Evolutionary conservation across 2,888 invertebrate species (phyloP), one percentile per base, ranked within the genome.

Genomic region (Nomada goodeniana): DNA sequence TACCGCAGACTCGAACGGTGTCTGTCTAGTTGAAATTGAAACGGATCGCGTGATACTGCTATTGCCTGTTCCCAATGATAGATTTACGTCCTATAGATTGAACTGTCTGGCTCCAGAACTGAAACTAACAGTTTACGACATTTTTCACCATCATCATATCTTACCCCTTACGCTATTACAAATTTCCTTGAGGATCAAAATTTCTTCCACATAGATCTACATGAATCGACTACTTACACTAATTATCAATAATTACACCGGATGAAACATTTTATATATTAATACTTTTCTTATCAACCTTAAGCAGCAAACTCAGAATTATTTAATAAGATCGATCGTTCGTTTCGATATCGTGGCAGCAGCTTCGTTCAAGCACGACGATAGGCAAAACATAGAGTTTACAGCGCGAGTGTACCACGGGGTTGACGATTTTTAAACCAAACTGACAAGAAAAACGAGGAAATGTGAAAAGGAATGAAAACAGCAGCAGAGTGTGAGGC

Each of bases 261-360:
- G 44, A 13, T 2, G 15, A 15, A 20, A 64, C 29, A 64, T 15
- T 29, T 47, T 4, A 13, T 13, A n/a, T 3, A 18, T 36, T 36
- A 36, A 11, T 53, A 42, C 23, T 15, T 60, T 29, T 18, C 18
- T 53, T 23, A 9, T 1, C 20, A 57, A 9, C 4, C 11, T 42
- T 26, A 1, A 20, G 13, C 13, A 15, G 20, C 23, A 18, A 47
- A 64, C 44, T 23, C 63, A 2, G 26, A 73, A 67, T 73, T 73
- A 77, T 77, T 77, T 57, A 64, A 64, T 64, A 44, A 42, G 23
- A 61, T 61, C 73, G 73, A 64, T 77, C 67, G 42, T 3, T 5
- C 4, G 52, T 61, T 57, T 72, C 50, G 59, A 52, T 76, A 57
- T 77, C 60, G 26, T 23, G 20, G 47, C 57, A 18, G 26, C 44